Evolutionary conservation across 2,888 invertebrate species (phyloP).

Genomic region (Brachylomia viminalis): DNA sequence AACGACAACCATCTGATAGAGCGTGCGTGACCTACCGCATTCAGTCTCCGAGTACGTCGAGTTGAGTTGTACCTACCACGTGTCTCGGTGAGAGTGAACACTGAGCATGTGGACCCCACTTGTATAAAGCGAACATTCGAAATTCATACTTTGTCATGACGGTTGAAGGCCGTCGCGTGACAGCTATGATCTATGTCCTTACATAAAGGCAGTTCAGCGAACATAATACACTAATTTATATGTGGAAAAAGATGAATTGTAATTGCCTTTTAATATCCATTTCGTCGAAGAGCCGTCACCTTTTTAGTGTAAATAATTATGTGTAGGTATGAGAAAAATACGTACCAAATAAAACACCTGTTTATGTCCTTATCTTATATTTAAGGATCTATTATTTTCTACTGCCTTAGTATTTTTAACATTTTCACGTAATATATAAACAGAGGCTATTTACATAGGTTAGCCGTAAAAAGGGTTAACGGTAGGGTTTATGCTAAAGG

Average conservation of each 20-base stretch:
- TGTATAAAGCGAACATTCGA: conserved; percentile 46
- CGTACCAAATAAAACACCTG: conserved; percentile 7
- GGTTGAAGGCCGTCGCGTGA: conserved; percentile 42
- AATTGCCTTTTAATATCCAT: conserved; percentile 22
- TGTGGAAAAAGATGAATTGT: conserved; percentile 24
- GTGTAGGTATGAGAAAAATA: conserved; percentile 8
- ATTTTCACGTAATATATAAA: not conserved
- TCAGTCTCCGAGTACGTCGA: conserved; percentile 61
- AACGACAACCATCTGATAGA: conserved; percentile 71
- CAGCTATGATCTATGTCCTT: conserved; percentile 40
- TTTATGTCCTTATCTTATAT: not conserved
- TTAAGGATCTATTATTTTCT: not conserved
- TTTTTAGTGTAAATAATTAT: conserved; percentile 28
- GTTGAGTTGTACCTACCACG: conserved; percentile 27
- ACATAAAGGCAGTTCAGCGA: conserved; percentile 23
- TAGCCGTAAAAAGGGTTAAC: not conserved
- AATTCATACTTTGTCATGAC: conserved; percentile 38
- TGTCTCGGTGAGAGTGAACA: conserved; percentile 47
- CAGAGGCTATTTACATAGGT: not conserved
- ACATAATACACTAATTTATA: conserved; percentile 12
- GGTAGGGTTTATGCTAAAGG: not conserved
- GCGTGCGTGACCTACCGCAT: conserved; percentile 76
- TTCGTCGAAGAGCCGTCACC: conserved; percentile 21
- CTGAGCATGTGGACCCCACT: conserved; percentile 38
- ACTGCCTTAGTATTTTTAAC: not conserved